phyloP scores from a whole-genome alignment of 2,797 vertebrate species.

The Darevskia mixta region DNA sequence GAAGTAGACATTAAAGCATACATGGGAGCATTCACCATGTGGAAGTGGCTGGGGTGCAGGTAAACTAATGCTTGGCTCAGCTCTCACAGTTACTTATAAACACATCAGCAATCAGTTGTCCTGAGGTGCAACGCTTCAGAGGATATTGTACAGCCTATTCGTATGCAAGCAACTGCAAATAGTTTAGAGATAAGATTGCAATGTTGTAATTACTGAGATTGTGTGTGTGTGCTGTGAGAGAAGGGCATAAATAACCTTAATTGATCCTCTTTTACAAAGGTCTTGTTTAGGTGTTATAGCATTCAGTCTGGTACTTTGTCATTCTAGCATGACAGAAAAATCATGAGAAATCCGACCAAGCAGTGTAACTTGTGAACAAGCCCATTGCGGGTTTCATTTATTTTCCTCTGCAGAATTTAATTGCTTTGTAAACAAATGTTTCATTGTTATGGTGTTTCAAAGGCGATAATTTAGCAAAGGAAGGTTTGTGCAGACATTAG shows the following conservation, averaged over 20 bases:
- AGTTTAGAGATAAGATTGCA: neutral
- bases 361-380: conserved; percentile 37
- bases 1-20: neutral
- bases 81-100: neutral
- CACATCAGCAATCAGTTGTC: neutral
- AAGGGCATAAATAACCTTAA: neutral
- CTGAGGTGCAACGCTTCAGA: neutral
- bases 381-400: conserved; percentile 28
- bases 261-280: neutral
- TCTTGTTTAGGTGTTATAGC: neutral
- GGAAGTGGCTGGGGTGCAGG: neutral
- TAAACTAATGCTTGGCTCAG: neutral
- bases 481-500: conserved; percentile 34
- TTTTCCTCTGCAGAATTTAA: conserved; percentile 25
- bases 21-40: neutral
- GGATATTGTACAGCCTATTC: neutral
- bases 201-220: neutral
- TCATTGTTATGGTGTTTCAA: conserved; percentile 37
- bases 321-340: neutral
- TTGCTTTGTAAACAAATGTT: conserved; percentile 42
- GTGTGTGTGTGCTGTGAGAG: neutral
- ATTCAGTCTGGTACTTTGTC: neutral
- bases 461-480: conserved; percentile 38
- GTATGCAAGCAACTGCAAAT: neutral
- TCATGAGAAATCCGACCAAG: conserved; percentile 1